phyloP scores from a whole-genome alignment of 2,888 invertebrate species.

The Ormia ochracea region DNA sequence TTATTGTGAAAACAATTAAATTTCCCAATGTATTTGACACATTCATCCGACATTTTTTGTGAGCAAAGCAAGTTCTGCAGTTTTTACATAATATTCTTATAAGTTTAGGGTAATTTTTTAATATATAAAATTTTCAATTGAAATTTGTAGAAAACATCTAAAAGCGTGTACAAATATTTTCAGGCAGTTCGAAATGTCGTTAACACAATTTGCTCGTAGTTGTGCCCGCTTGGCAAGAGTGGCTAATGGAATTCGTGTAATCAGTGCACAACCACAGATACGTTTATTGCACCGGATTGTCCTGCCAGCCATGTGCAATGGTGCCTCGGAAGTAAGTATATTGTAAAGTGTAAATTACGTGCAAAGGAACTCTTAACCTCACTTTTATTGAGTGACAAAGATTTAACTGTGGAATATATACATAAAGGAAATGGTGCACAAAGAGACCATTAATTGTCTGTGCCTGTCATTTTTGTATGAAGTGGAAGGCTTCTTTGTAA shows the following conservation, averaged over 20 bases:
- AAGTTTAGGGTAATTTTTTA: conserved; percentile 65
- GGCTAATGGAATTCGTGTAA: conserved; percentile 65
- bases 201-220: conserved; percentile 74
- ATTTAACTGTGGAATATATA: not conserved
- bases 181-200: conserved; percentile 69
- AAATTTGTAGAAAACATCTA: not conserved
- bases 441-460: conserved; percentile 30
- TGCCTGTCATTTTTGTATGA: not conserved
- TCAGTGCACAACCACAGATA: conserved; percentile 69
- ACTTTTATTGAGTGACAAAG: conserved; percentile 36
- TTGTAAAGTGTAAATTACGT: not conserved
- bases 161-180: not conserved
- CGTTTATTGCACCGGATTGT: conserved; percentile 73
- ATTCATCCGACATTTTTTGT: conserved; percentile 55
- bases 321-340: conserved; percentile 67
- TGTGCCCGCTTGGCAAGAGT: conserved; percentile 71
- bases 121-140: conserved; percentile 52
- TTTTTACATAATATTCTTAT: conserved; percentile 74
- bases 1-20: not conserved
- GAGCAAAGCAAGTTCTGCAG: conserved; percentile 64
- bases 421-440: not conserved
- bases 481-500: too few species aligned
- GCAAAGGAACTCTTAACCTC: conserved; percentile 67
- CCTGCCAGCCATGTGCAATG: conserved; percentile 69
- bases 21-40: conserved; percentile 63